Evolutionary conservation across 2,888 invertebrate genomes (phyloP).

Genomic region (Oeneis ivallda): DNA sequence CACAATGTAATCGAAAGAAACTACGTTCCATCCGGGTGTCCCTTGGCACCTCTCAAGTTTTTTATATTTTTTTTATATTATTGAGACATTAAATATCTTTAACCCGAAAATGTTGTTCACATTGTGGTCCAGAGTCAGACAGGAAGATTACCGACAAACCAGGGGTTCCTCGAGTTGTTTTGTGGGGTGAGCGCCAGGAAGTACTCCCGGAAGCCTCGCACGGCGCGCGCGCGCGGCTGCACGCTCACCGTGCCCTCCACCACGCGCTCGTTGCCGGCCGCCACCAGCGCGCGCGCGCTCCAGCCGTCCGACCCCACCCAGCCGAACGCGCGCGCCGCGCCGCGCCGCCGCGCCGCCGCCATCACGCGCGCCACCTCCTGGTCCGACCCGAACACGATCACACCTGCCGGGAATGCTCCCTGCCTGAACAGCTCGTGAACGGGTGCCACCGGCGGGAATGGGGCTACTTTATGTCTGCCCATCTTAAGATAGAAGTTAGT

Average conservation of each 20-base stretch:
- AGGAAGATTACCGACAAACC: conserved; percentile 92
- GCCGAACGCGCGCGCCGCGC: conserved; percentile 92
- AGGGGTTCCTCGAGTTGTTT: conserved; percentile 94
- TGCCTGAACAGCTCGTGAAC: too few species aligned
- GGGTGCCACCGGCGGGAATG: too few species aligned
- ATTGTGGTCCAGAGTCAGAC: neutral
- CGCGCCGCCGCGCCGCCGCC: conserved; percentile 92
- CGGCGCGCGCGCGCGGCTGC: conserved; percentile 95
- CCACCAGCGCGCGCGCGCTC: conserved; percentile 93
- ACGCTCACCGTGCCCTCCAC: conserved; percentile 90
- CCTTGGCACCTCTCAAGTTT: too few species aligned
- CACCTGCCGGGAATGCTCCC: conserved; percentile 84
- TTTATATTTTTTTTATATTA: too few species aligned
- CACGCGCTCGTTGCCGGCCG: conserved; percentile 92
- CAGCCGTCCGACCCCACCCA: conserved; percentile 99
- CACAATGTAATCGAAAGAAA: too few species aligned
- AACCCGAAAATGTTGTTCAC: neutral
- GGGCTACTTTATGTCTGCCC: too few species aligned
- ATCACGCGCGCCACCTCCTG: conserved; percentile 98
- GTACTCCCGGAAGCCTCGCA: conserved; percentile 92
- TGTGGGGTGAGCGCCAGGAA: conserved; percentile 92
- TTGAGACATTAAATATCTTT: too few species aligned
- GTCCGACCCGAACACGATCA: conserved; percentile 96
- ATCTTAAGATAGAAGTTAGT: too few species aligned
- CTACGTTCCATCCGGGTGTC: too few species aligned